Evolutionary conservation across 2,113 vertebrate genomes (phyloP).

Genomic region (Neopipo cinnamomea): DNA sequence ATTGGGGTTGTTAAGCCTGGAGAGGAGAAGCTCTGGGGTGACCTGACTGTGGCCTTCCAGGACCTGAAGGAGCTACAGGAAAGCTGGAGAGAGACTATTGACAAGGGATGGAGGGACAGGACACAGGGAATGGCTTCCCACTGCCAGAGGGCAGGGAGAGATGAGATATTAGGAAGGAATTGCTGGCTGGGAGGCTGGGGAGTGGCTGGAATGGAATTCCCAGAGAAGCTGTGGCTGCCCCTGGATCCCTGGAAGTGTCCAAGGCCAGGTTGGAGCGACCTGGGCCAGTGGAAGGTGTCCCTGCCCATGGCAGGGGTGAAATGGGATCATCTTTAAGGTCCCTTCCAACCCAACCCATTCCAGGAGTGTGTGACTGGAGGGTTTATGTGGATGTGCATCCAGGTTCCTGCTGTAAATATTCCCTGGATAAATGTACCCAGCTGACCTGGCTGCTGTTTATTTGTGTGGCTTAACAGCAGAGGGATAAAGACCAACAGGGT

Average conservation of each 20-base stretch:
- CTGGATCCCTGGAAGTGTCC: not conserved
- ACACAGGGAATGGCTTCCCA: not conserved
- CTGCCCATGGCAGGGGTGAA: not conserved
- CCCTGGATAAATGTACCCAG: not conserved
- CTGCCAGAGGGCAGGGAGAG: accelerated
- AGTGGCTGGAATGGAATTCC: not conserved
- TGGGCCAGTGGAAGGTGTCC: not conserved
- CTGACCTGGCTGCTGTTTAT: not conserved
- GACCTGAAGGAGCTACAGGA: not conserved
- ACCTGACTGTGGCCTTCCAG: not conserved
- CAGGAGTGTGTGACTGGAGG: not conserved
- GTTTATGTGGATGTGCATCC: not conserved
- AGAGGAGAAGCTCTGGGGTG: no score
- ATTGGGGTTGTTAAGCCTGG: not conserved
- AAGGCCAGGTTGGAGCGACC: not conserved
- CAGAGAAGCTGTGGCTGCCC: not conserved
- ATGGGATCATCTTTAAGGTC: not conserved
- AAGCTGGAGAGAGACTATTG: not conserved
- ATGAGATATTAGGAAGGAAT: not conserved
- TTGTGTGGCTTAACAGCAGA: not conserved
- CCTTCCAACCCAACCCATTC: not conserved
- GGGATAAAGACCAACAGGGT: not conserved
- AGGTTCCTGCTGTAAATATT: not conserved
- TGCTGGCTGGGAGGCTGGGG: not conserved
- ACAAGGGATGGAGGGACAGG: not conserved